A percentile compares a stretch with the other conserved stretches of the same genome.
Conservation (phyloP, 2,888 invertebrate genomes). For the Phyto melanocephala region DNA sequence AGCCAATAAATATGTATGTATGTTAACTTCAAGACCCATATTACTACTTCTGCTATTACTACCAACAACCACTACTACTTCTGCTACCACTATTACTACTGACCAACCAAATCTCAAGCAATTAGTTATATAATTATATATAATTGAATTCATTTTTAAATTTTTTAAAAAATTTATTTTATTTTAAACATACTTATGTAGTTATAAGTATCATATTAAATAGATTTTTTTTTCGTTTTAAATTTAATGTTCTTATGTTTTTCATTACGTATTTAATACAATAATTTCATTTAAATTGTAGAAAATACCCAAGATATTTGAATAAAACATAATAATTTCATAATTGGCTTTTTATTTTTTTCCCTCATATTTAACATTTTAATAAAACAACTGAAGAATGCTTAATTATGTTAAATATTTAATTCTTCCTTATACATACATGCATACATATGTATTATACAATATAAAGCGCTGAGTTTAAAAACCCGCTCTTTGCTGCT, state of each 20-base stretch:
- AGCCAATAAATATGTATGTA: slow-evolving; percentile 26
- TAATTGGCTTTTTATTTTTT: slow-evolving; percentile 26
- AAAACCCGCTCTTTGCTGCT: too few species aligned
- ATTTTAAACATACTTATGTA: neutral
- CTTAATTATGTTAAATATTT: neutral
- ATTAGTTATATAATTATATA: too few species aligned
- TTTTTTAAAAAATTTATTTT: neutral
- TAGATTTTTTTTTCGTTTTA: too few species aligned
- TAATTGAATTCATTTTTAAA: slow-evolving; percentile 8
- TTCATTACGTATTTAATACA: neutral
- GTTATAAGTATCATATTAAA: slow-evolving; percentile 12
- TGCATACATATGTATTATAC: too few species aligned
- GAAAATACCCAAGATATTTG: slow-evolving; percentile 19
- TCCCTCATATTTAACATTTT: neutral
- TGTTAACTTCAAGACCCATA: slow-evolving; percentile 8
- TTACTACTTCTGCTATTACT: neutral
- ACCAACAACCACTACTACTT: neutral
- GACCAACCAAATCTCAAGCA: slow-evolving; percentile 22
- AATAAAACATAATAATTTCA: slow-evolving; percentile 31
- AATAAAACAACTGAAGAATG: neutral
- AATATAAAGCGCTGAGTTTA: too few species aligned
- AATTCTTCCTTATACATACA: too few species aligned
- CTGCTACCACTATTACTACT: neutral
- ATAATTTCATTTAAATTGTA: slow-evolving; percentile 40
- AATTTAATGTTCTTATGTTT: too few species aligned